These are phyloP conservation scores for Cryptus viduatorius DNA, from an alignment of 2,888 invertebrate species.

Conservation along the genomic window DNA sequence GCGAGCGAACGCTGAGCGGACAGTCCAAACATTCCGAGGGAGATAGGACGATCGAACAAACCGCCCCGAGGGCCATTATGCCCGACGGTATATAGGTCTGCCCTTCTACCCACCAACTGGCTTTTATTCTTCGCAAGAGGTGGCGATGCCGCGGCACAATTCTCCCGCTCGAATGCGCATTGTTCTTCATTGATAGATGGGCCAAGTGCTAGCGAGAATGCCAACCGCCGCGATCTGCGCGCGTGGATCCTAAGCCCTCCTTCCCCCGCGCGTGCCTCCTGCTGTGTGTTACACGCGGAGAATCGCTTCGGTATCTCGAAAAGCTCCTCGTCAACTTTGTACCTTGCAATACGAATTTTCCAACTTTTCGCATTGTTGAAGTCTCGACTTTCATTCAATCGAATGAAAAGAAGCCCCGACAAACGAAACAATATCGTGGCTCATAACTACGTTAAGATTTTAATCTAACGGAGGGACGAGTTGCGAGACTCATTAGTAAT, in stretches of 20 bases:
- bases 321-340: neutral
- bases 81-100: conserved; percentile 27
- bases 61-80: conserved; percentile 68
- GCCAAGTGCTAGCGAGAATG: conserved; percentile 66
- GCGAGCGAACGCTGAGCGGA: conserved; percentile 51
- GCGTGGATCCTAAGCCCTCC: neutral
- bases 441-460: neutral
- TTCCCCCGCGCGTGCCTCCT: neutral
- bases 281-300: conserved; percentile 1
- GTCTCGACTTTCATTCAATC: neutral
- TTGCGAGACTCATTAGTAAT: no score
- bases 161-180: conserved; percentile 71
- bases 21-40: conserved; percentile 71
- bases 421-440: conserved; percentile 1
- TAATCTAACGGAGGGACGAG: no score
- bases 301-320: neutral
- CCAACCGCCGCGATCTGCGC: conserved; percentile 34
- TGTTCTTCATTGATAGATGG: conserved; percentile 79
- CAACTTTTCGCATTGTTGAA: neutral
- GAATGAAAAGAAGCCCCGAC: neutral
- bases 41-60: conserved; percentile 68
- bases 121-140: conserved; percentile 68
- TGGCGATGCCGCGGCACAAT: conserved; percentile 70
- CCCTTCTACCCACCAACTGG: conserved; percentile 42
- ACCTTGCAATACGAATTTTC: neutral